Conservation (phyloP, 1,140 invertebrate genomes). For the Drosophila rufa region DNA sequence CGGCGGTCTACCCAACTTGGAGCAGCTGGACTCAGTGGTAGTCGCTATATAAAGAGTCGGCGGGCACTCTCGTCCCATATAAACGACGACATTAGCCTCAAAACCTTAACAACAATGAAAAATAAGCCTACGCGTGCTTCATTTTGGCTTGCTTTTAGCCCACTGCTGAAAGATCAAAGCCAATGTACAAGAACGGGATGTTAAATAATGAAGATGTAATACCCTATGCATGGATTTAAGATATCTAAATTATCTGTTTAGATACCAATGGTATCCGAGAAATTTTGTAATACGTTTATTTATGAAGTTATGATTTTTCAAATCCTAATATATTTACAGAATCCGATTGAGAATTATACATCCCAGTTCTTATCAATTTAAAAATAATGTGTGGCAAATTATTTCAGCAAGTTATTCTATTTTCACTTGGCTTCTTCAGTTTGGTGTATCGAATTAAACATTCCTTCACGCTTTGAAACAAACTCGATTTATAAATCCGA, state of each 20-base stretch:
- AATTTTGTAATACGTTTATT: not conserved
- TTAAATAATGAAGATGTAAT: not conserved
- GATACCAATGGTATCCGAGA: not conserved
- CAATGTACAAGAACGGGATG: not conserved
- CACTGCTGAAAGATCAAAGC: slow-evolving; percentile 19
- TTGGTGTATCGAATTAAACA: slow-evolving; percentile 14
- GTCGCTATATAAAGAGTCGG: not conserved
- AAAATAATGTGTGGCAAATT: not conserved
- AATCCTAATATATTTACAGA: not conserved
- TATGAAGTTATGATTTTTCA: not conserved
- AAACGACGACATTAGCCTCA: slow-evolving; percentile 74
- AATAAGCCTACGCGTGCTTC: slow-evolving; percentile 64
- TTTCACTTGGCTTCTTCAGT: slow-evolving; percentile 17
- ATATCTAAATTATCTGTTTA: not conserved
- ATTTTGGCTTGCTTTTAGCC: slow-evolving; percentile 36
- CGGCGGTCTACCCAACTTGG: not conserved
- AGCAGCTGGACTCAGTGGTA: slow-evolving; percentile 4
- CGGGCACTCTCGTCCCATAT: slow-evolving; percentile 45
- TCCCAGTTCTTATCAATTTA: not conserved
- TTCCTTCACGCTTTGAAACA: slow-evolving; percentile 44
- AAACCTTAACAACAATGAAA: slow-evolving; percentile 60
- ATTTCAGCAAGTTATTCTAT: not conserved
- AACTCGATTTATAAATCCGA: slow-evolving; percentile 42
- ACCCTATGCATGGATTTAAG: not conserved
- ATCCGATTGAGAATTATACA: not conserved